Conservation (phyloP, 1,140 invertebrate genomes). For the Meloidogyne floridensis region DNA sequence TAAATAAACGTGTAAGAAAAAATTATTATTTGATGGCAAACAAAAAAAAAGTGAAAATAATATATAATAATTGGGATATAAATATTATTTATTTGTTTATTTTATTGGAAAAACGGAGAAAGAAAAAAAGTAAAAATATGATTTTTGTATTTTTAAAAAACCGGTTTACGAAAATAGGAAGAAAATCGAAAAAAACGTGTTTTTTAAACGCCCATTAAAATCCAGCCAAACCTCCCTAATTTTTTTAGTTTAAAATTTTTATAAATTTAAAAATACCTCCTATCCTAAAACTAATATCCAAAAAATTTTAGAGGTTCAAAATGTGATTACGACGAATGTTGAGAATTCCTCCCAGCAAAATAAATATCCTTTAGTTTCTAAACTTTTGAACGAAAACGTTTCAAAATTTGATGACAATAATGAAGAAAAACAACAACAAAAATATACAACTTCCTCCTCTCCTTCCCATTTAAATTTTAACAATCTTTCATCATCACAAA, state of each 20-base stretch:
- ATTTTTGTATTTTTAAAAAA: background rate
- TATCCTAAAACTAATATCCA: too few species aligned
- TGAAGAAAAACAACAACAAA: background rate
- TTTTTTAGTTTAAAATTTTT: too few species aligned
- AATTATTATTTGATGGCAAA: background rate
- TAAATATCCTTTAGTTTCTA: background rate
- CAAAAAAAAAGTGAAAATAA: background rate
- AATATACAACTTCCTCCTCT: background rate
- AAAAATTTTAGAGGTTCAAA: too few species aligned
- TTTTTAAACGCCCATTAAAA: background rate
- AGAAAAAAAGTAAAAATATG: too few species aligned
- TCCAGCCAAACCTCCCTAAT: too few species aligned
- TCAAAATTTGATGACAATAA: background rate
- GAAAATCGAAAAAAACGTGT: background rate
- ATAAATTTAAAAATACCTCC: too few species aligned
- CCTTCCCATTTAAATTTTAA: too few species aligned
- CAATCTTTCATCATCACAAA: too few species aligned
- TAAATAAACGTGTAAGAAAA: background rate
- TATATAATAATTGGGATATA: background rate
- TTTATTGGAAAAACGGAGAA: background rate
- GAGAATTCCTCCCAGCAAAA: background rate
- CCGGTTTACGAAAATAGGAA: background rate
- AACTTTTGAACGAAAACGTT: background rate
- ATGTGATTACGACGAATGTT: background rate
- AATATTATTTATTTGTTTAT: background rate